Evolutionary conservation across 2,888 invertebrate species (phyloP).

Genomic region (Eretmocerus hayati): DNA sequence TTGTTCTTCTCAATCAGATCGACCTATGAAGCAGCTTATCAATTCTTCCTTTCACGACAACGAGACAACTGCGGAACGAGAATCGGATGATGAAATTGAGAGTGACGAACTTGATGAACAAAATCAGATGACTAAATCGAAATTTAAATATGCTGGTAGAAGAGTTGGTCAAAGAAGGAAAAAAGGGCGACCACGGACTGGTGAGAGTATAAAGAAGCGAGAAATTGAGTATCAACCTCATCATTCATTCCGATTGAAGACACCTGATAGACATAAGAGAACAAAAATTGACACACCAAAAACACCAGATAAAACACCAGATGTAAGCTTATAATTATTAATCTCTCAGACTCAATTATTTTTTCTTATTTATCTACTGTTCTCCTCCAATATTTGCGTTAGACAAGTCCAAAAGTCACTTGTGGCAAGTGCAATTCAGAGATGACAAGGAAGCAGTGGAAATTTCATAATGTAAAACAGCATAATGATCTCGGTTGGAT

Average conservation of each 20-base stretch:
- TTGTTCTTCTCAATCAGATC: too few relatives aligned
- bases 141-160: slow-evolving; percentile 3
- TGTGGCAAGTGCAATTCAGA: slow-evolving; percentile 50
- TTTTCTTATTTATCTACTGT: background rate
- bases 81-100: background rate
- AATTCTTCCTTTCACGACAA: too few relatives aligned
- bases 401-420: background rate
- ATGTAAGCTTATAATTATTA: too few relatives aligned
- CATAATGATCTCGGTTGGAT: slow-evolving; percentile 58
- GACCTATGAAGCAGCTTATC: too few relatives aligned
- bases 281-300: background rate
- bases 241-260: slow-evolving; percentile 4
- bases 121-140: background rate
- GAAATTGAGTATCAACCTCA: slow-evolving; percentile 16
- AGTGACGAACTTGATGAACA: background rate
- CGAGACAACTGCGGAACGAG: too few relatives aligned
- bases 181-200: slow-evolving; percentile 12
- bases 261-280: background rate
- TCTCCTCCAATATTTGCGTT: background rate
- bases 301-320: too few relatives aligned
- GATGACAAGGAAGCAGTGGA: slow-evolving; percentile 46
- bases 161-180: background rate
- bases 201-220: background rate
- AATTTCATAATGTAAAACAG: slow-evolving; percentile 47
- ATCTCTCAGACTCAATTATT: background rate